Evolutionary conservation across 2,113 vertebrate species (phyloP), one percentile per base, ranked within the genome.

Genomic region (Siniperca knerii): DNA sequence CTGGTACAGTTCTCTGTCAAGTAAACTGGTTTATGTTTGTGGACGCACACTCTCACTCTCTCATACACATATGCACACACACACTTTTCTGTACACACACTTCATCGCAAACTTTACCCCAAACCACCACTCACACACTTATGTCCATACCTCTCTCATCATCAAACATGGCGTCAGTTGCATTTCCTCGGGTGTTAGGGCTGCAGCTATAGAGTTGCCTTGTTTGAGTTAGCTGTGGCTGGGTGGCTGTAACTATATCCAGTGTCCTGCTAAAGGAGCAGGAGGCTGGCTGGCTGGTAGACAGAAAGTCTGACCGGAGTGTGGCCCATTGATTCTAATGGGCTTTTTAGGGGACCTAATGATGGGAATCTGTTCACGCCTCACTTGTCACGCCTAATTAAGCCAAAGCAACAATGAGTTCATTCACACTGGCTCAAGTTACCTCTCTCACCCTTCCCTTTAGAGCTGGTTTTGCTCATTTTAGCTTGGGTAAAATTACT

Each of bases 361-460:
- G 97, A 96, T 96, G 96, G 90, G 96, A 97, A 97, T 97, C 97
- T 97, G 97, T 98, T 98, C 97, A 97, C 97, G 96, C 98, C 97
- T 97, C 92, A 60, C 92, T 95, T 96, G 96, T 96, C 94, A 94
- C 89, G 94, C 95, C 92, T 92, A 95, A 96, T 97, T 96, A 97
- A 93, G 94, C 93, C 93, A 93, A 90, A 94, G 96, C 96, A 97
- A 97, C 94, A 96, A 96, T 85, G 95, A 96, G 94, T 96, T 95
- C 95, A 90, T 95, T 92, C 93, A 96, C 96, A 93, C 95, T 94
- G 87, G 96, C 92, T 96, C 91, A 72, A 85, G 96, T 97, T 97
- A 93, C 92, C 79, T 85, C 88, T 87, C 75, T 64, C 67, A 81
- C 86, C 87, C 86, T 76, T 79, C 87, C 75, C 73, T 69, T 88